Evolutionary conservation across 2,113 vertebrate genomes (phyloP), one percentile per base, ranked within the genome.

Genomic region (Hemiscyllium ocellatum): DNA sequence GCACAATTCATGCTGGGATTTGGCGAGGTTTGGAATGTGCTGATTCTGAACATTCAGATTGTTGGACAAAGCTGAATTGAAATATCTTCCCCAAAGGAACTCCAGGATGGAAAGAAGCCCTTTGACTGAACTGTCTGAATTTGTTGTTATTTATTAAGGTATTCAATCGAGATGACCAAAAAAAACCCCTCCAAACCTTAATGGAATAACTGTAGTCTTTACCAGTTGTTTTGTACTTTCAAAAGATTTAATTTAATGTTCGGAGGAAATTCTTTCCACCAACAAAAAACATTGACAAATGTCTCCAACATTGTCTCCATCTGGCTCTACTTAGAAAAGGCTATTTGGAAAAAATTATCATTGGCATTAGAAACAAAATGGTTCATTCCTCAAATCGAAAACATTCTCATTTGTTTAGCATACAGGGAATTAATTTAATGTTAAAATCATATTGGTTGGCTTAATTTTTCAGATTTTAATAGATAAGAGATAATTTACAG

Each of bases 171-270:
- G 24, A 76, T 76, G 29, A 33, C 33, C 33, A 12, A 33, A 33
- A 29, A 76, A 76, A 76, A 76, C 10, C 7, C 72, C n/a, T 37
- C 13, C 2, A 37, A 42, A 37, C 12, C 76, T 42, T 42, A 22
- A 42, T 83, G 80, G 80, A 83, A 83, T 65, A n/a, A 91, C 29
- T 61, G 29, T 5, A 15, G 8, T 24, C 56, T 29, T 33, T 29
- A 33, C 29, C 17, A 19, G 33, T 91, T 56, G 5, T 65, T n/a
- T 61, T 91, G 29, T 33, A 65, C 29, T 20, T 91, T 91, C 13
- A 56, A 91, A n/a, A 91, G 87, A 65, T 89, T 50, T 87, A 89
- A 89, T 19, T 90, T 65, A 61, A 13, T 61, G 87, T 61, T 83
- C 42, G 6, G n/a, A 42, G 15, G 37, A 83, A 47, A 47, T 83